These are phyloP conservation scores for Argyresthia goedartella DNA, from an alignment of 2,888 invertebrate genomes.

Conservation along the genomic window DNA sequence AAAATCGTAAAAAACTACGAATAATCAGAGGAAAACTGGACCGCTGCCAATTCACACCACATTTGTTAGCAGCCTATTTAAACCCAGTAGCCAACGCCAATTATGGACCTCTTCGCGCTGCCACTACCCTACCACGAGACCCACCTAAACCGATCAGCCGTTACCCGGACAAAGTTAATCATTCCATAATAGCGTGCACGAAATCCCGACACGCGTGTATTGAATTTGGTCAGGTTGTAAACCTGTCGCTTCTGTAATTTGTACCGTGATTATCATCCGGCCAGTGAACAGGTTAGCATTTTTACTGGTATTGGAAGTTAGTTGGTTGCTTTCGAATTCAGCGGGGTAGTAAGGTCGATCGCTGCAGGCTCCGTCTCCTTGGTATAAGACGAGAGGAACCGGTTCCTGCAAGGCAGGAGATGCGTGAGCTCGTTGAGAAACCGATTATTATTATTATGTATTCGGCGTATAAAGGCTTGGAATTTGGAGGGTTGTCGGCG, in stretches of 20 bases:
- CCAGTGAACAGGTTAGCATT: background rate
- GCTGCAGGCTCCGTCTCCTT: slow-evolving; percentile 1
- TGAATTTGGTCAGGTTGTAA: slow-evolving; percentile 5
- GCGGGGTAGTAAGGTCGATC: slow-evolving; percentile 1
- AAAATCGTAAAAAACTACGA: slow-evolving; percentile 14
- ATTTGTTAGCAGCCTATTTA: slow-evolving; percentile 46
- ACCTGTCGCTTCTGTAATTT: slow-evolving; percentile 7
- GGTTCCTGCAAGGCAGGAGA: slow-evolving; percentile 27
- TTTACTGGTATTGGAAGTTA: background rate
- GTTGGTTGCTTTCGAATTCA: slow-evolving; percentile 1
- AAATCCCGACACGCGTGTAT: slow-evolving; percentile 3
- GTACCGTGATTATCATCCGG: background rate
- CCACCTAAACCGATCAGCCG: background rate
- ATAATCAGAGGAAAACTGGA: slow-evolving; percentile 11
- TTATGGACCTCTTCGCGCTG: slow-evolving; percentile 22
- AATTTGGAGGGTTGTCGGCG: slow-evolving; percentile 30
- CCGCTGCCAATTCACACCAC: slow-evolving; percentile 40
- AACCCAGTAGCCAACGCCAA: slow-evolving; percentile 45
- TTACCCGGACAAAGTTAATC: slow-evolving; percentile 3
- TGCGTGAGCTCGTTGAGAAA: slow-evolving; percentile 48
- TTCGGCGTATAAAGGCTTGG: slow-evolving; percentile 30
- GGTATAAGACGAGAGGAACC: slow-evolving; percentile 21
- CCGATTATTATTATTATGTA: slow-evolving; percentile 40
- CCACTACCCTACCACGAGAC: slow-evolving; percentile 4
- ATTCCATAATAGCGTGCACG: background rate